Evolutionary conservation across 2,797 vertebrate species (phyloP).

Genomic region (Chelon labrosus): DNA sequence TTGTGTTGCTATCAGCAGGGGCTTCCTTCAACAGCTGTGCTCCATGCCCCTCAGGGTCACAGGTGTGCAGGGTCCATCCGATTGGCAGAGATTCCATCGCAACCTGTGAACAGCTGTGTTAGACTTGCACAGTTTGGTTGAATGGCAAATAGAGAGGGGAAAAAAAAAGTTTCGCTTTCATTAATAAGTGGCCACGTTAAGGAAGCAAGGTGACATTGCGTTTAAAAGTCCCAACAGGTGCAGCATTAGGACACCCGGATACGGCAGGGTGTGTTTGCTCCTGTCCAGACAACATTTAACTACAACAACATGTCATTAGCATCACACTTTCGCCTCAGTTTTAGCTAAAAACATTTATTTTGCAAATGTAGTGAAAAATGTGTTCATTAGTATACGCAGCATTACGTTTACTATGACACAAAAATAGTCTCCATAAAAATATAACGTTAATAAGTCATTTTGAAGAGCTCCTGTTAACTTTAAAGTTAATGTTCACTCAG

Average conservation of each 20-base stretch:
- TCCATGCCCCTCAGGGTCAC: conserved; percentile 36
- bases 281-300: background rate
- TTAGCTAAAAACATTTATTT: background rate
- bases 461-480: background rate
- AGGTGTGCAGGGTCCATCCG: conserved; percentile 50
- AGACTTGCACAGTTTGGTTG: background rate
- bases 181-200: background rate
- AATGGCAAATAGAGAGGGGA: background rate
- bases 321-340: background rate
- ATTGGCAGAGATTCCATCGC: conserved; percentile 62
- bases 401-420: too few species aligned
- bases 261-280: conserved; percentile 36
- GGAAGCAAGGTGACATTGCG: background rate
- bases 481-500: background rate
- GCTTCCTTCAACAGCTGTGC: conserved; percentile 22
- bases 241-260: conserved; percentile 68
- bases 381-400: too few species aligned
- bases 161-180: background rate
- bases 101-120: conserved; percentile 11
- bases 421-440: too few species aligned
- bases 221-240: conserved; percentile 38
- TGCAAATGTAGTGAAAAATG: background rate
- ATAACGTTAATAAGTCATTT: too few species aligned
- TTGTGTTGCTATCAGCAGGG: conserved; percentile 24
- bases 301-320: background rate